Evolutionary conservation across 2,888 invertebrate species (phyloP).

Genomic region (Chaitophorus viminalis): DNA sequence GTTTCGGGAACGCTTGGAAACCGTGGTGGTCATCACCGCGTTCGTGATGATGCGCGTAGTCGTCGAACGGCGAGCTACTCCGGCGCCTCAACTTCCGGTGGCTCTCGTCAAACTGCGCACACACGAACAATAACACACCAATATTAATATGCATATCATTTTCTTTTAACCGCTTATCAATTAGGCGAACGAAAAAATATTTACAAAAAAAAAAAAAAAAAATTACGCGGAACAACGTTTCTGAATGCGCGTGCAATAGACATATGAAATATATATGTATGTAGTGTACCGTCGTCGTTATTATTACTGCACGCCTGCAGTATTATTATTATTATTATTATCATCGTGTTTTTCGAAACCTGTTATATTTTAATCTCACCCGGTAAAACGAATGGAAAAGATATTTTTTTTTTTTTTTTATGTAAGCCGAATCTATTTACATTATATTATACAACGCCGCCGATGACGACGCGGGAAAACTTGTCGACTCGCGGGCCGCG

Average conservation of each 20-base stretch:
- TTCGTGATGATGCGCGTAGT: conserved; percentile 45
- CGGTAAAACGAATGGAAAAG: background rate
- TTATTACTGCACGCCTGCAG: background rate
- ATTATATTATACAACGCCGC: background rate
- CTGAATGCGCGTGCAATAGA: too few species aligned
- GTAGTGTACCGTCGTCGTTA: background rate
- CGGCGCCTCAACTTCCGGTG: conserved; percentile 63
- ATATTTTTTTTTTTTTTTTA: too few species aligned
- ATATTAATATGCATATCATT: too few species aligned
- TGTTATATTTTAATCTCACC: background rate
- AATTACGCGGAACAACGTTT: too few species aligned
- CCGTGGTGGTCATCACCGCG: background rate
- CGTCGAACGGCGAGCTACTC: conserved; percentile 60
- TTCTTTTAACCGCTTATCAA: too few species aligned
- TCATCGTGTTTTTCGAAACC: background rate
- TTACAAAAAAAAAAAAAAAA: too few species aligned
- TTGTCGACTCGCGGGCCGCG: too few species aligned
- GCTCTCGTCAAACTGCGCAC: conserved; percentile 63
- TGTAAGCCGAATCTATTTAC: background rate
- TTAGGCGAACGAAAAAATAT: too few species aligned
- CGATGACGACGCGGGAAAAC: too few species aligned
- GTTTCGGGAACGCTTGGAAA: conserved; percentile 51
- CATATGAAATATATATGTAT: background rate
- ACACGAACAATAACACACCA: background rate
- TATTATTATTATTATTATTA: too few species aligned